Evolutionary conservation across 2,113 vertebrate species (phyloP).

Genomic region (Colistium nudipinnis): DNA sequence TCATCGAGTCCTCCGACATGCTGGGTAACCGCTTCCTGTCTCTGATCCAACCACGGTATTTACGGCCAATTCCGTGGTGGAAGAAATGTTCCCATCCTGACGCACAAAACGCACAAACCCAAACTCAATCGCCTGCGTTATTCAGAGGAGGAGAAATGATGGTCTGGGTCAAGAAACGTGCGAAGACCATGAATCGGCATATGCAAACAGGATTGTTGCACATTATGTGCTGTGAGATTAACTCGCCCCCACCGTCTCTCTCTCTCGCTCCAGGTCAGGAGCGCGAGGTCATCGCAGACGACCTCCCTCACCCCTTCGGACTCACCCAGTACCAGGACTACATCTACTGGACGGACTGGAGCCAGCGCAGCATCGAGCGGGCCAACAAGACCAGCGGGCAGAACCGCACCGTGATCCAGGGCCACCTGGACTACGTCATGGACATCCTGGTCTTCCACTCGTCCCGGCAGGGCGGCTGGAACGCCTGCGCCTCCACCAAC

Average conservation of each 20-base stretch:
- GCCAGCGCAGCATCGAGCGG: slow-evolving; percentile 95
- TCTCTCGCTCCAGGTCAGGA: slow-evolving; percentile 84
- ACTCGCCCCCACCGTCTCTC: not conserved
- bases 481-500: slow-evolving; percentile 93
- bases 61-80: not conserved
- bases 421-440: slow-evolving; percentile 97
- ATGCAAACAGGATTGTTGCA: too few species aligned
- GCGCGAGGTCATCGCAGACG: slow-evolving; percentile 95
- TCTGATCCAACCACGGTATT: too few species aligned
- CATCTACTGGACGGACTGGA: slow-evolving; percentile 99
- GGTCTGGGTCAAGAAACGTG: too few species aligned
- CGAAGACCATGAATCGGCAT: too few species aligned
- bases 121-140: too few species aligned
- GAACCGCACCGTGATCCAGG: slow-evolving; percentile 96
- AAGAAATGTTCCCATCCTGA: not conserved
- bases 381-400: slow-evolving; percentile 98
- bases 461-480: slow-evolving; percentile 95
- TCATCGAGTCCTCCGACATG: slow-evolving; percentile 98
- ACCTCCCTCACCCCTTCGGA: slow-evolving; percentile 95
- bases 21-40: slow-evolving; percentile 79
- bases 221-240: too few species aligned
- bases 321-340: slow-evolving; percentile 98
- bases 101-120: not conserved
- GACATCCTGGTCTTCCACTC: slow-evolving; percentile 98
- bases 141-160: too few species aligned